These are phyloP conservation scores for Cyclura pinguis DNA, from an alignment of 2,797 vertebrate genomes.

Conservation along the genomic window DNA sequence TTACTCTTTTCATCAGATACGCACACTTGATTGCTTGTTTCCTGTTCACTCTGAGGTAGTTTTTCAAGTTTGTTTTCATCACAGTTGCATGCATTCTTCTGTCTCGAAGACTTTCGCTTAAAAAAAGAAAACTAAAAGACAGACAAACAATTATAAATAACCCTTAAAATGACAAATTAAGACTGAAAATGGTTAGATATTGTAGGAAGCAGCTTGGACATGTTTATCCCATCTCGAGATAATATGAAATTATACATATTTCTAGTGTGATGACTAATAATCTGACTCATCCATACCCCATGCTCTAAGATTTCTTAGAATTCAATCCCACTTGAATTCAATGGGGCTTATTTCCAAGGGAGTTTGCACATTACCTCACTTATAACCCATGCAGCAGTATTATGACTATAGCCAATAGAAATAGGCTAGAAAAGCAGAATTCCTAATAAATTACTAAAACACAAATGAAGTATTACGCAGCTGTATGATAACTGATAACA, in stretches of 20 bases:
- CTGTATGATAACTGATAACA: slow-evolving; percentile 28
- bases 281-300: not conserved
- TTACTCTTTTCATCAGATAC: slow-evolving; percentile 65
- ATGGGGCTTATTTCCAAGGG: not conserved
- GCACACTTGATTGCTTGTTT: slow-evolving; percentile 63
- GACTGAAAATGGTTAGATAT: slow-evolving; percentile 18
- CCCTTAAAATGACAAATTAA: slow-evolving; percentile 20
- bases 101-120: slow-evolving; percentile 80
- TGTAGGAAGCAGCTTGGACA: not conserved
- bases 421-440: not conserved
- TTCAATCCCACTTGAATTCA: not conserved
- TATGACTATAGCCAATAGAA: slow-evolving; percentile 2
- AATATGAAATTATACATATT: not conserved
- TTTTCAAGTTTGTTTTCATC: slow-evolving; percentile 66
- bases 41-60: slow-evolving; percentile 62
- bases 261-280: not conserved
- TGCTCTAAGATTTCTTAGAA: not conserved
- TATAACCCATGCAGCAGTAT: not conserved
- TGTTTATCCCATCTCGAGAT: not conserved
- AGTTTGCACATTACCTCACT: slow-evolving; percentile 1
- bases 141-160: slow-evolving; percentile 32
- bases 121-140: slow-evolving; percentile 88
- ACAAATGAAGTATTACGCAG: slow-evolving; percentile 17
- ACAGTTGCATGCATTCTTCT: slow-evolving; percentile 68
- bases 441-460: slow-evolving; percentile 36